Percentiles rank a stretch among this genome's conserved stretches.
These are phyloP conservation scores for Callosobruchus maculatus DNA, from an alignment of 2,888 invertebrate genomes.

Conservation along the genomic window DNA sequence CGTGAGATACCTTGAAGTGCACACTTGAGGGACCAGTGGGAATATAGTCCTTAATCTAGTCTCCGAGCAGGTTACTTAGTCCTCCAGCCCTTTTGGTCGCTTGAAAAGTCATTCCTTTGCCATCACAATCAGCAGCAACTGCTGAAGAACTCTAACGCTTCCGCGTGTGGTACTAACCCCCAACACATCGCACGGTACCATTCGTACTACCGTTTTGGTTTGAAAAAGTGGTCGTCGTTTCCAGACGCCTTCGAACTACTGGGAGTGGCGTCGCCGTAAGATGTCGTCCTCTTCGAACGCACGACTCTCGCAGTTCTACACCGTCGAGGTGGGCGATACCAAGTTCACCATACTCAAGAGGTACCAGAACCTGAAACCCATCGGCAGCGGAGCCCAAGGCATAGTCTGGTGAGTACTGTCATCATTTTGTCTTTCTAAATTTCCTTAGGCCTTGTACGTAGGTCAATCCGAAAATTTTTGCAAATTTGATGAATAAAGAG, in stretches of 20 bases:
- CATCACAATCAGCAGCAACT: no score
- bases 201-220: background rate
- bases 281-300: constrained; percentile 47
- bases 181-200: background rate
- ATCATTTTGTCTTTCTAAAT: background rate
- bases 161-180: background rate
- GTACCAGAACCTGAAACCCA: constrained; percentile 96
- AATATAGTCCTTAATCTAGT: no score
- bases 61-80: no score
- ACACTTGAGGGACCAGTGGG: no score
- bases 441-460: no score
- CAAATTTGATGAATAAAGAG: no score
- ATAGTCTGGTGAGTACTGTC: constrained; percentile 87
- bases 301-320: constrained; percentile 87
- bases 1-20: no score
- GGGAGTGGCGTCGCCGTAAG: constrained; percentile 40
- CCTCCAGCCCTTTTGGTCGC: no score
- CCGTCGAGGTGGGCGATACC: constrained; percentile 98
- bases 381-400: constrained; percentile 99
- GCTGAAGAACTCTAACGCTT: background rate
- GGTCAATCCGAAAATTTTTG: no score
- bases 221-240: constrained; percentile 15
- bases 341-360: constrained; percentile 96
- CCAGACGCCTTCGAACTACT: constrained; percentile 39
- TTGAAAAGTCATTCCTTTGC: no score